Conservation (phyloP, 2,797 vertebrate genomes). For the Spatula clypeata region DNA sequence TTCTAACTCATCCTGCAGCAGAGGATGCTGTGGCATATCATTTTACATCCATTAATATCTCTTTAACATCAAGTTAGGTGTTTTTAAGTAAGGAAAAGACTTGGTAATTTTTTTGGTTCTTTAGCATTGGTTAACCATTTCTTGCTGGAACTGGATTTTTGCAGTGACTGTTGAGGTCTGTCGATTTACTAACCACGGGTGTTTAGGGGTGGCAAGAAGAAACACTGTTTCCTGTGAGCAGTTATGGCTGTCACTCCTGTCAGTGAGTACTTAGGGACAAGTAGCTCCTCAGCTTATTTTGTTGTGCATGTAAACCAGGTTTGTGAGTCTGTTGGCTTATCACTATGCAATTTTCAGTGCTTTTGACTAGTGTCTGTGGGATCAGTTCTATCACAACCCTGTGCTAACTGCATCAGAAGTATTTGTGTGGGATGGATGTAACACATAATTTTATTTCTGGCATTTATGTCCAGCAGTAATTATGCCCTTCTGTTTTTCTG, state of each 20-base stretch:
- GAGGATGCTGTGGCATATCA: not conserved
- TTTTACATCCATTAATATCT: not conserved
- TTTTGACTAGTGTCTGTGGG: not conserved
- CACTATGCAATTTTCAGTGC: not conserved
- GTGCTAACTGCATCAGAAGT: not conserved
- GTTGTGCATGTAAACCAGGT: not conserved
- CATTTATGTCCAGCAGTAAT: not conserved
- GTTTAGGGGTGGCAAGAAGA: not conserved
- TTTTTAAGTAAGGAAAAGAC: not conserved
- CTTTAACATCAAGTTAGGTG: accelerated
- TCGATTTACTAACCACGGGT: accelerated
- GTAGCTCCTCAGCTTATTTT: not conserved
- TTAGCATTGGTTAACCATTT: not conserved
- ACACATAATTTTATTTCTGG: not conserved
- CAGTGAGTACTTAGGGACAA: not conserved
- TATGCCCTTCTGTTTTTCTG: not conserved
- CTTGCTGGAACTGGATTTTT: not conserved
- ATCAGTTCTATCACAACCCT: not conserved
- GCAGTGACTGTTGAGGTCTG: not conserved
- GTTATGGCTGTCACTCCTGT: not conserved
- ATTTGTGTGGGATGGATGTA: not conserved
- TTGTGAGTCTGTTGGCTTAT: not conserved
- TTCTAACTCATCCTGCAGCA: not conserved
- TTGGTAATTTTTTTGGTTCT: not conserved
- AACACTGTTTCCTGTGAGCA: not conserved